Percentiles rank a stretch among this genome's conserved stretches.
Evolutionary conservation across 2,113 vertebrate species (phyloP).

Genomic region (Hydrochoerus hydrochaeris): DNA sequence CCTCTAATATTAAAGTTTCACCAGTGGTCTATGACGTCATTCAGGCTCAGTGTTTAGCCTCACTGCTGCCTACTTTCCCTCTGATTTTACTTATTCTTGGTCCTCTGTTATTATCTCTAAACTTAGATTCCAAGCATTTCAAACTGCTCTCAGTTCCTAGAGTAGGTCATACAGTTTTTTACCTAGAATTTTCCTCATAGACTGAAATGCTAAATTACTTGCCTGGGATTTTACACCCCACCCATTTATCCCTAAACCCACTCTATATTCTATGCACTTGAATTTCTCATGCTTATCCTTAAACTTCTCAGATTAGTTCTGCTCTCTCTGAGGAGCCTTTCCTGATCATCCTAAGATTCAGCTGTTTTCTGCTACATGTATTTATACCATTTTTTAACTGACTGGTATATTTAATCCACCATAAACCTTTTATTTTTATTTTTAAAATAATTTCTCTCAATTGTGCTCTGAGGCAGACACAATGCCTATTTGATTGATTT

Average conservation of each 20-base stretch:
- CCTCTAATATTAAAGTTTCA: not conserved
- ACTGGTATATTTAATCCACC: not conserved
- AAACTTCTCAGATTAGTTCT: not conserved
- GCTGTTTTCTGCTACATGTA: not conserved
- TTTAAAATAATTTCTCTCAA: conserved; percentile 5
- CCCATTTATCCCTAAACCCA: not conserved
- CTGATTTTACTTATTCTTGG: not conserved
- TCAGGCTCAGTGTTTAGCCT: not conserved
- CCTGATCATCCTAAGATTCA: not conserved
- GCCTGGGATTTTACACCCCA: not conserved
- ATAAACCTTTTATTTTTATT: not conserved
- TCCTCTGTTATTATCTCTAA: not conserved
- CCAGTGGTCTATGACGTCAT: not conserved
- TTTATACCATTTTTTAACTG: not conserved
- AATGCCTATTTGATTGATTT: not conserved
- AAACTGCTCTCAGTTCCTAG: not conserved
- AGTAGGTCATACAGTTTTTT: not conserved
- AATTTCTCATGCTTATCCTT: not conserved
- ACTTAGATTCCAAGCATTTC: not conserved
- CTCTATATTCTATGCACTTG: not conserved
- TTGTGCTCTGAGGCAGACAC: not conserved
- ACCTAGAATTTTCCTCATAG: not conserved
- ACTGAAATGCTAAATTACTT: not conserved
- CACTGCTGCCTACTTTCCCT: not conserved
- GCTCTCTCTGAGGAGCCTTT: not conserved